A percentile compares a stretch with the other conserved stretches of the same genome.
Conservation (phyloP, 30 jellyfish, hydroid and myxozoan species). For the Hydractinia symbiolongicarpus region DNA sequence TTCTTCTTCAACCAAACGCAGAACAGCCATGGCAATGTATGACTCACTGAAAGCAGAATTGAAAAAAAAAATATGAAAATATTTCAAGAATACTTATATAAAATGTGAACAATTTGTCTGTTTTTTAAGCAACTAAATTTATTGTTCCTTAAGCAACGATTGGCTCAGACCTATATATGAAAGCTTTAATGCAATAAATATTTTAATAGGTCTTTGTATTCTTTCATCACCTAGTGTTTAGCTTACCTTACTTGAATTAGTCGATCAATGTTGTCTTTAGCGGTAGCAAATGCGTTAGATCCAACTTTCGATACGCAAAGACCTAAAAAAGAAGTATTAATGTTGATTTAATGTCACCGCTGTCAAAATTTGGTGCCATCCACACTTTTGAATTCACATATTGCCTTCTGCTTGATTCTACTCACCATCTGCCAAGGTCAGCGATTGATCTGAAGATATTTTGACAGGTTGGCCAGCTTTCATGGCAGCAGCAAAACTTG, state of each 20-base stretch:
- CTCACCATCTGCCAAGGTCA: conserved; percentile 87
- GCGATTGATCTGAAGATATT: conserved; percentile 72
- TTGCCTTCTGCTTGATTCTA: background rate
- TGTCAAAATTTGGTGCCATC: background rate
- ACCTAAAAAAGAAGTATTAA: conserved; percentile 28
- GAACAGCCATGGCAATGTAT: conserved; percentile 83
- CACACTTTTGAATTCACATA: background rate
- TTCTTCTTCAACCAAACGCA: conserved; percentile 86
- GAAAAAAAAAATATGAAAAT: background rate
- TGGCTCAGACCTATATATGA: too few relatives aligned
- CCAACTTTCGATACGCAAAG: conserved; percentile 90
- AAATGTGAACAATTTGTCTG: too few relatives aligned
- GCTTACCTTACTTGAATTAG: conserved; percentile 70
- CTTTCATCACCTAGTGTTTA: background rate
- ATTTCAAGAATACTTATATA: too few relatives aligned
- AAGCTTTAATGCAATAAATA: too few relatives aligned
- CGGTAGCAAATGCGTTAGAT: conserved; percentile 60
- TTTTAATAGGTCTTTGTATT: too few relatives aligned
- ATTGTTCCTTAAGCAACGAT: too few relatives aligned
- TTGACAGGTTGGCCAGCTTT: conserved; percentile 91
- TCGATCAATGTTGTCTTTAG: conserved; percentile 52
- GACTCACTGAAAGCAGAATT: conserved; percentile 43
- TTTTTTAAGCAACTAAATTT: too few relatives aligned
- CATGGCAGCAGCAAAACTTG: conserved; percentile 86
- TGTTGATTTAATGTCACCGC: too few relatives aligned